Evolutionary conservation across 2,797 vertebrate genomes (phyloP), one percentile per base, ranked within the genome.

Genomic region (Myotis myotis): DNA sequence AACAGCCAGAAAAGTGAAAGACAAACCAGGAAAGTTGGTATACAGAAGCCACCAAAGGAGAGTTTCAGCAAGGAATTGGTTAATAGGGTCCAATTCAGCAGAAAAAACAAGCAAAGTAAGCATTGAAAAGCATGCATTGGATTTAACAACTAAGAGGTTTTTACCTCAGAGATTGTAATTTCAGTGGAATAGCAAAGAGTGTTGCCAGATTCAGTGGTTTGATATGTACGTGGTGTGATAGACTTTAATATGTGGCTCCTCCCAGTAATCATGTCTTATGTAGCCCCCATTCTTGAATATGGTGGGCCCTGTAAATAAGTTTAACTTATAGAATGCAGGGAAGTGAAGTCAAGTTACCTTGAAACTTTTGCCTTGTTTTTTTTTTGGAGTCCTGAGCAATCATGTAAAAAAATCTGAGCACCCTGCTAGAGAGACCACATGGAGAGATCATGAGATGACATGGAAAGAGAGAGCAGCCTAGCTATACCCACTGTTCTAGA

Each of bases 51-150:
- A 84, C 10, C 4, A 36, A 30, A 64, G n/a, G 81, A 87, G 75
- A 87, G 12, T 78, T 89, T 82, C 44, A 89, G 9, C 12, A 57
- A 87, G 33, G 64, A 72, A 20, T 38, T 94, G 76, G 64, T 66
- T 36, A 49, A 6, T 82, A 71, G 38, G 64, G 17, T 85, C 49
- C 19, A 85, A 41, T 78, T 89, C 62, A 60, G 44, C 64, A 94
- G 41, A 78, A 95, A 95, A 74, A 94, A 15, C 33, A 96, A 94
- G 22, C 28, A 83, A 76, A 82, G 30, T 28, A 90, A 70, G 38
- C 68, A 78, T 62, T 72, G 20, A 74, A 74, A 71, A 70, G 13
- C 41, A 68, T 72, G 51, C 30, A 36, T 49, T 85, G n/a, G 41
- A 49, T 83, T 66, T 92, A 75, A 79, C 86, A 83, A 57, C 11